Evolutionary conservation across 2,888 invertebrate genomes (phyloP).

Genomic region (Drosophila mercatorum): DNA sequence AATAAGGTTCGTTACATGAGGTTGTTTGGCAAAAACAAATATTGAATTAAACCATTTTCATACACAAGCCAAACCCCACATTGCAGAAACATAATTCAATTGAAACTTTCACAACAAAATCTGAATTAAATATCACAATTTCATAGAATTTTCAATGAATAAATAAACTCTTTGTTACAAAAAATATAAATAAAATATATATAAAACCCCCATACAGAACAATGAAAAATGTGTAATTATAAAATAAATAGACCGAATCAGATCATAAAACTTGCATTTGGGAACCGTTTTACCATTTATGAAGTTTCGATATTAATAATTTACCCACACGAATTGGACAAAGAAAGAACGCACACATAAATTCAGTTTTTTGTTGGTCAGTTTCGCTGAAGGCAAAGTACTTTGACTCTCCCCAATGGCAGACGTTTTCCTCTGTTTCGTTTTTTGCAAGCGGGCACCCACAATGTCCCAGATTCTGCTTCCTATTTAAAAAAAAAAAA

Average conservation of each 20-base stretch:
- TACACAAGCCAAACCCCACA: no score
- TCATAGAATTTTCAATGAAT: background rate
- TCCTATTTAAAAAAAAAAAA: conserved; percentile 57
- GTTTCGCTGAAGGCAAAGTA: conserved; percentile 29
- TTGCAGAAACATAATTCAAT: background rate
- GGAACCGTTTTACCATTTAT: background rate
- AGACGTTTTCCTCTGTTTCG: conserved; percentile 17
- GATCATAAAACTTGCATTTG: background rate
- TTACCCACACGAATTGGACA: conserved; percentile 6
- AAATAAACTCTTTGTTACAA: background rate
- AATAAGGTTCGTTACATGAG: no score
- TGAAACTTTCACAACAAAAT: background rate
- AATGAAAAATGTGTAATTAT: background rate
- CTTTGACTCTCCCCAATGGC: conserved; percentile 30
- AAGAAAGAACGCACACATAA: background rate
- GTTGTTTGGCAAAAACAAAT: no score
- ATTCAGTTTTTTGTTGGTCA: conserved; percentile 23
- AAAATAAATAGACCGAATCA: background rate
- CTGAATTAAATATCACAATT: background rate
- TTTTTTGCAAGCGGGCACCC: conserved; percentile 25
- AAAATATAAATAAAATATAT: background rate
- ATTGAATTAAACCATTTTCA: no score
- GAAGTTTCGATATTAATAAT: conserved; percentile 2
- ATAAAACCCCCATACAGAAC: background rate
- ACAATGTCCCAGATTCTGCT: conserved; percentile 57